phyloP scores from a whole-genome alignment of 2,797 vertebrate species.

The Acanthis flammea region DNA sequence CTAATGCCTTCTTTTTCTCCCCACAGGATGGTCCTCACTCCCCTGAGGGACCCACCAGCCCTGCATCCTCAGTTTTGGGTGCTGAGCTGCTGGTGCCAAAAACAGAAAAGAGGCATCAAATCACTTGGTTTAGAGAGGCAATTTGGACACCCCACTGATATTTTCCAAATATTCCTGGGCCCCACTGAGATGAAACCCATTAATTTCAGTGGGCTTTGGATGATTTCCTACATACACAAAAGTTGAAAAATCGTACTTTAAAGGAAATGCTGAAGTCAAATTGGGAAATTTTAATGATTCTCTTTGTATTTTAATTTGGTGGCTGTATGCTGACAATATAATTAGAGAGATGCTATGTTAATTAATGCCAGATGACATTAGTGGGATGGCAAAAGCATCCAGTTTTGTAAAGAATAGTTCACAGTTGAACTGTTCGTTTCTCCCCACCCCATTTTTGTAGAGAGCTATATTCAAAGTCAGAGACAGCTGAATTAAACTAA shows the following conservation, averaged over 20 bases:
- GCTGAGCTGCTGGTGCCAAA: neutral
- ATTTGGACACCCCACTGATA: neutral
- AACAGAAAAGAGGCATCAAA: neutral
- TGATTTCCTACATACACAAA: constrained; percentile 30
- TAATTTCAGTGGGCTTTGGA: constrained; percentile 41
- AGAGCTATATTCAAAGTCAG: neutral
- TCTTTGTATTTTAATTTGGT: constrained; percentile 45
- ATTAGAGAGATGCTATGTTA: constrained; percentile 52
- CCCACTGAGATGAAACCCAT: neutral
- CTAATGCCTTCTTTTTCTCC: neutral
- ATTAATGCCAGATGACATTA: constrained; percentile 47
- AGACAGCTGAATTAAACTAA: neutral
- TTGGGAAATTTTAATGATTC: neutral
- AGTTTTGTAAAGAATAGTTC: constrained; percentile 6
- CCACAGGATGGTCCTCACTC: neutral
- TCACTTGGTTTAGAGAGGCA: neutral
- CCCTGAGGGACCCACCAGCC: neutral
- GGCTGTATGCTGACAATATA: constrained; percentile 33
- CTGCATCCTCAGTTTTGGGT: neutral
- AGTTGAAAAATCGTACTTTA: neutral
- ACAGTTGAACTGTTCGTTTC: neutral
- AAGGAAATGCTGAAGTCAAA: neutral
- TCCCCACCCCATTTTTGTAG: neutral
- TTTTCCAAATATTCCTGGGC: constrained; percentile 19
- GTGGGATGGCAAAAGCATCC: constrained; percentile 3